Conservation (phyloP, 1,140 invertebrate species). For the Drosophila malerkotliana region DNA sequence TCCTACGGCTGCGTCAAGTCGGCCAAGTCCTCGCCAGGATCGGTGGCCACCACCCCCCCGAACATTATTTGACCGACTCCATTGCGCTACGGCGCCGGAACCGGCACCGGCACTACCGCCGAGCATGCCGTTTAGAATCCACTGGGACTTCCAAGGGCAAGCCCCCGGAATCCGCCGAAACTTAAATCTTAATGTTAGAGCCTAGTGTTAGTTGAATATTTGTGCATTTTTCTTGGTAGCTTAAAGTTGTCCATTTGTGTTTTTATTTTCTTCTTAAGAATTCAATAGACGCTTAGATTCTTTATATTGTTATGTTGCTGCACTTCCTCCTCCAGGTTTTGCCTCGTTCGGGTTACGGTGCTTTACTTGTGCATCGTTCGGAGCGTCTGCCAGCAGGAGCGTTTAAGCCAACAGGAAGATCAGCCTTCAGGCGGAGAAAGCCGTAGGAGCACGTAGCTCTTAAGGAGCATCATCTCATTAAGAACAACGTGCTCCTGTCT, state of each 20-base stretch:
- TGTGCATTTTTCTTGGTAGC: not conserved
- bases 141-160: slow-evolving; percentile 9
- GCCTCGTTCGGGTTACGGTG: too few relatives aligned
- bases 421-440: too few relatives aligned
- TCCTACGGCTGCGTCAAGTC: slow-evolving; percentile 82
- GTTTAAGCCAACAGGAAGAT: too few relatives aligned
- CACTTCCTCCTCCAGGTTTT: too few relatives aligned
- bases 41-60: slow-evolving; percentile 55
- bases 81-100: slow-evolving; percentile 75
- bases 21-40: slow-evolving; percentile 76
- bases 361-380: too few relatives aligned
- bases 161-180: slow-evolving; percentile 2
- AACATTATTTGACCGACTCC: slow-evolving; percentile 84
- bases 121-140: slow-evolving; percentile 74
- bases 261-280: not conserved
- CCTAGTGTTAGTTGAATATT: slow-evolving; percentile 59
- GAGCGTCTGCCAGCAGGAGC: too few relatives aligned
- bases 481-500: not conserved
- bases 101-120: slow-evolving; percentile 47
- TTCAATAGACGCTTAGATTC: not conserved
- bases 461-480: too few relatives aligned
- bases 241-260: not conserved
- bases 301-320: too few relatives aligned
- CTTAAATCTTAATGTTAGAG: slow-evolving; percentile 45
- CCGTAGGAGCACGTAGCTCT: too few relatives aligned